A percentile compares a stretch with the other conserved stretches of the same genome.
These are phyloP conservation scores for Pedetes capensis DNA, from an alignment of 2,113 vertebrate genomes.

Conservation along the genomic window DNA sequence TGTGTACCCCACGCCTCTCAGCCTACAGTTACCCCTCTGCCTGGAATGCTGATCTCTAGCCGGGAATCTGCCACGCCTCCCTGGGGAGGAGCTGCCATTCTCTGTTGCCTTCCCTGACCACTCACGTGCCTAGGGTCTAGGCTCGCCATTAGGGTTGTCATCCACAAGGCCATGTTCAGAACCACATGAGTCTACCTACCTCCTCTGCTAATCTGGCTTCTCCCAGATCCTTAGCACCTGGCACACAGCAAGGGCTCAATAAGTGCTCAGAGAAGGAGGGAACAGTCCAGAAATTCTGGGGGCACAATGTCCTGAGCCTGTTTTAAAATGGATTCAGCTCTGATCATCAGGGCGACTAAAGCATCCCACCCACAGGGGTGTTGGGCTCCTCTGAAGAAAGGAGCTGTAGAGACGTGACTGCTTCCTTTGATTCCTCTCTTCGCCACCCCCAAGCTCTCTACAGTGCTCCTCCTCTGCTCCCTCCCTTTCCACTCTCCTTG, in stretches of 20 bases:
- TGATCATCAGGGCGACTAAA: neutral
- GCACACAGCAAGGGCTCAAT: neutral
- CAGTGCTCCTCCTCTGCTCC: slow-evolving; percentile 45
- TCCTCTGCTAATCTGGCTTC: neutral
- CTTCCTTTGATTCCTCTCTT: slow-evolving; percentile 16
- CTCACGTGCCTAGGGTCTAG: neutral
- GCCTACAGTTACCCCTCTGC: neutral
- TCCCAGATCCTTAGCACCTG: neutral
- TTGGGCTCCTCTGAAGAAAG: neutral
- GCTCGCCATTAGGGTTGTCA: rapidly evolving
- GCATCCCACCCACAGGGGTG: neutral
- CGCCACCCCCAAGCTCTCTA: slow-evolving; percentile 60
- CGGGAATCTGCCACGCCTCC: neutral
- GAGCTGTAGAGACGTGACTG: slow-evolving; percentile 33
- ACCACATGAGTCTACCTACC: too few relatives aligned
- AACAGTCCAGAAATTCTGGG: neutral
- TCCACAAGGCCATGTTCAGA: too few relatives aligned
- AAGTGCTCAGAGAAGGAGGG: neutral
- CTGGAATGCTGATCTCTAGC: neutral
- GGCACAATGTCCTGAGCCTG: neutral
- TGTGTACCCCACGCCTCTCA: neutral
- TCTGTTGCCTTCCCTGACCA: neutral
- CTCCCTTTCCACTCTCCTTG: slow-evolving; percentile 28
- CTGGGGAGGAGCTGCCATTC: neutral
- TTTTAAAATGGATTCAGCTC: neutral